Conservation (phyloP, 2,888 invertebrate genomes). For the Erebia ligea region DNA sequence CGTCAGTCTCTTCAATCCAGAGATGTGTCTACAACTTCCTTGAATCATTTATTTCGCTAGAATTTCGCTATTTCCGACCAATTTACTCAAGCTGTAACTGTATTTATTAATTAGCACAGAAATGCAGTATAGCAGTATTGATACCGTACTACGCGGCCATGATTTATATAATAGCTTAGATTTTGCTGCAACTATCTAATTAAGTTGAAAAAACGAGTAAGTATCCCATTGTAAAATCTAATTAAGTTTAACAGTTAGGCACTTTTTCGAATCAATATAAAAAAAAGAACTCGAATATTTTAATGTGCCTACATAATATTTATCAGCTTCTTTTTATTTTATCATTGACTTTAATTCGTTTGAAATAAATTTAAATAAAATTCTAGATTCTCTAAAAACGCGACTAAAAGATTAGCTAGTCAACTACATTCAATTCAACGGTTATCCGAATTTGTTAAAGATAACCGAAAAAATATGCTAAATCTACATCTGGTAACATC, state of each 20-base stretch:
- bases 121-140: constrained; percentile 8
- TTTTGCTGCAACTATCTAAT: constrained; percentile 2
- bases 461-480: too few relatives aligned
- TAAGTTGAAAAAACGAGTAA: not conserved
- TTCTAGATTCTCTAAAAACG: too few relatives aligned
- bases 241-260: not conserved
- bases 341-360: not conserved
- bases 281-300: not conserved
- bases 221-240: not conserved
- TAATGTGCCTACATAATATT: not conserved
- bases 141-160: constrained; percentile 14
- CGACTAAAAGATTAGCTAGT: too few relatives aligned
- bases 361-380: not conserved
- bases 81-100: constrained; percentile 3
- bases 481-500: too few relatives aligned
- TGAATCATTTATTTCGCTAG: constrained; percentile 10
- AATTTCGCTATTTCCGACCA: constrained; percentile 1
- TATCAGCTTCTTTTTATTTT: too few relatives aligned
- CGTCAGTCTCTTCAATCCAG: constrained; percentile 9
- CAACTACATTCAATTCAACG: too few relatives aligned
- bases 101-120: constrained; percentile 11
- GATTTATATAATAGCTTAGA: constrained; percentile 12
- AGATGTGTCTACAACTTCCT: not conserved
- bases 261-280: not conserved
- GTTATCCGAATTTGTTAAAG: too few relatives aligned